Percentiles rank a stretch among this genome's conserved stretches.
These are phyloP conservation scores for Chanos chanos DNA, from an alignment of 2,797 vertebrate genomes.

Conservation along the genomic window DNA sequence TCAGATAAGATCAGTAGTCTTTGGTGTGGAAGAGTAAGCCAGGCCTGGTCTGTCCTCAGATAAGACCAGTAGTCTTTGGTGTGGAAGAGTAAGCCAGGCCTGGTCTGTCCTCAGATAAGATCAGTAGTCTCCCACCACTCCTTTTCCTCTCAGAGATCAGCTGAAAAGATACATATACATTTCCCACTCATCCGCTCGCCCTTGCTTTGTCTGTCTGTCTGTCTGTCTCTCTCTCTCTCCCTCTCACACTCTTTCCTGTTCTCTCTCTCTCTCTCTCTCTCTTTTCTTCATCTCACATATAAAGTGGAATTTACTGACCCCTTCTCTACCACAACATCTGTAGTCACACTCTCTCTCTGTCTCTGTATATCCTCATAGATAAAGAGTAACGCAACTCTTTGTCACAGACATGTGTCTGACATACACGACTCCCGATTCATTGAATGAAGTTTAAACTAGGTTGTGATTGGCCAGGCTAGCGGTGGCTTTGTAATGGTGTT, in stretches of 20 bases:
- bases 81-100: neutral
- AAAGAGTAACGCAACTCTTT: neutral
- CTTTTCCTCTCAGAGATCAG: neutral
- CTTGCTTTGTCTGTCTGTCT: neutral
- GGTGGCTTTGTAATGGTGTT: no score
- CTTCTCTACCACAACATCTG: no score
- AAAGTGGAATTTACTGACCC: no score
- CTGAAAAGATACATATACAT: slow-evolving; percentile 6
- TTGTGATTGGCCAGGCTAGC: no score
- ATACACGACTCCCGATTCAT: neutral
- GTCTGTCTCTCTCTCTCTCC: neutral
- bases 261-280: neutral
- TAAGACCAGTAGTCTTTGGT: neutral
- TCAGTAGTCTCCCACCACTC: neutral
- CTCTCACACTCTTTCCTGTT: no score
- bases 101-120: neutral
- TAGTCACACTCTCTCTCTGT: neutral
- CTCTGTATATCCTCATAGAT: neutral
- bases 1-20: no score
- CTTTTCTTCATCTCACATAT: neutral
- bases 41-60: neutral
- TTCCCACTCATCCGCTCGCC: neutral
- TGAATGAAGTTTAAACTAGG: no score
- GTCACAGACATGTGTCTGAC: neutral
- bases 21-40: no score